Base-by-base conservation (phyloP, 2,888 invertebrate genomes). In the Agriopis leucophaearia region DNA sequence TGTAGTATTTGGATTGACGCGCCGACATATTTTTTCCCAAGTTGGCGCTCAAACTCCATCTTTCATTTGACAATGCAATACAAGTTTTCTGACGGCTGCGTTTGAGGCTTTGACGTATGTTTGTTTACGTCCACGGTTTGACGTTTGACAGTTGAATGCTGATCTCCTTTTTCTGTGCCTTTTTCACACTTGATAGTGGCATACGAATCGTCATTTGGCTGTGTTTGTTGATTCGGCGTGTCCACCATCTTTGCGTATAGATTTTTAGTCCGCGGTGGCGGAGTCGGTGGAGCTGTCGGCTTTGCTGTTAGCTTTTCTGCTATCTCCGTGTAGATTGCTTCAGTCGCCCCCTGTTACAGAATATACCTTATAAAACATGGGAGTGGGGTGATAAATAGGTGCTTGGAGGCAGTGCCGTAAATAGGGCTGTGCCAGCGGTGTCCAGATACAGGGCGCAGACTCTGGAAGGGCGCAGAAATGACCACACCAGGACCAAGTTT, bases 271-370 rank as follows among this genome's bases (percentile, higher is more conserved):
- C 38, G 52, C 10, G 52, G 52, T 10, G 52, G 38, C 5, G 38
- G 52, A 0, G n/a, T n/a, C n/a, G 6, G 16, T 16, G 52, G 38
- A 10, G 38, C 38, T 10, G 8, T 6, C 38, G 52, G 38, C 13
- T 6, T 38, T 27, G 27, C 27, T 5, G 27, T 27, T 27, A 3
- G 0, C 9, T n/a, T n/a, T n/a, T 15, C 52, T 38, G 38, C 52
- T 38, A 54, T 54, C 38, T 54, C 52, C 8, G 38, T 6, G 38
- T 54, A 54, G 5, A 54, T 38, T 7, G 38, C 52, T 51, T 51
- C 8, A 12, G 38, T 16, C 6, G 9, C 52, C 1, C n/a, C 38
- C 52, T 54, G 36, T 9, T 27, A 35, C 7, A 54, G 16, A 15
- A 54, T n/a, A 6, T 36, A 40, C 6, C 0, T 40, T 9, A 10